A percentile compares a stretch with the other conserved stretches of the same genome.
Evolutionary conservation across 2,888 invertebrate species (phyloP).

Genomic region (Andricus curvator): DNA sequence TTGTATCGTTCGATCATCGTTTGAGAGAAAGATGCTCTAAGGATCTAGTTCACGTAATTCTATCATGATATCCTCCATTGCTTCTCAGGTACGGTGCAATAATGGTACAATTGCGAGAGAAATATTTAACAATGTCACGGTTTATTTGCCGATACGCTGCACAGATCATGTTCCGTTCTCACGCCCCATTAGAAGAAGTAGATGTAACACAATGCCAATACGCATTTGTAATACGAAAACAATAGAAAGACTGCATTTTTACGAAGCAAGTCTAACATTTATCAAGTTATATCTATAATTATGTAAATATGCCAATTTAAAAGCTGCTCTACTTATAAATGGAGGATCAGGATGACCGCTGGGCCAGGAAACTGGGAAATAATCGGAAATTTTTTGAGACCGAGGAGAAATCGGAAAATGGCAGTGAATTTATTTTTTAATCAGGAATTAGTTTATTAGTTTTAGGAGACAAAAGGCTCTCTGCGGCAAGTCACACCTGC

Average conservation of each 20-base stretch:
- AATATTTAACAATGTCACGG: slow-evolving; percentile 41
- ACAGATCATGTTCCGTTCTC: slow-evolving; percentile 35
- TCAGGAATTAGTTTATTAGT: too few relatives aligned
- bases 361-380: too few relatives aligned
- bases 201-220: slow-evolving; percentile 8
- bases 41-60: slow-evolving; percentile 25
- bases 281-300: background rate
- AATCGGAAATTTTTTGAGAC: too few relatives aligned
- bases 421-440: too few relatives aligned
- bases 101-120: slow-evolving; percentile 28
- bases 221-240: slow-evolving; percentile 10
- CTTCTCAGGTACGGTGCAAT: slow-evolving; percentile 21
- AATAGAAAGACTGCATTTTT: slow-evolving; percentile 4
- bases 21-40: slow-evolving; percentile 29
- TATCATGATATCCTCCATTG: slow-evolving; percentile 32
- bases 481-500: too few relatives aligned
- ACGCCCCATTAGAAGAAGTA: slow-evolving; percentile 33
- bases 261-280: background rate
- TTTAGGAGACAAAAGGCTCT: too few relatives aligned
- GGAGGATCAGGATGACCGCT: too few relatives aligned
- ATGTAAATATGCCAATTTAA: background rate
- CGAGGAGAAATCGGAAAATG: too few relatives aligned
- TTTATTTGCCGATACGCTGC: slow-evolving; percentile 33
- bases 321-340: background rate
- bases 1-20: slow-evolving; percentile 37